Percentiles rank a stretch among this genome's conserved stretches.
phyloP scores from a whole-genome alignment of 2,888 invertebrate genomes.

The Aleiodes testaceus region DNA sequence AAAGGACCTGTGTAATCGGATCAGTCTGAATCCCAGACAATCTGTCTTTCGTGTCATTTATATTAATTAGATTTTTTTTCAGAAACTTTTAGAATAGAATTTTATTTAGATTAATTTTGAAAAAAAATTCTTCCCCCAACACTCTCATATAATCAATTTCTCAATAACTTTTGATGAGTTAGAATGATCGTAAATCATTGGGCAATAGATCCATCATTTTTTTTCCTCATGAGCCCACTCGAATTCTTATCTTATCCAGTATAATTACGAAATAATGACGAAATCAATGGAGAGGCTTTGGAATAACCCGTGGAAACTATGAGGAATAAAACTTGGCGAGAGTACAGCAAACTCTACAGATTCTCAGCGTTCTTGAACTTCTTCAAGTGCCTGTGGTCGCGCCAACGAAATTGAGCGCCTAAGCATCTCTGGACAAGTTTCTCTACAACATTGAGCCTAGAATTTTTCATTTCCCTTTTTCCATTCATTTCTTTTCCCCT shows the following conservation, averaged over 20 bases:
- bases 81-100: background rate
- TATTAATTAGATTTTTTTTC: too few relatives aligned
- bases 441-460: constrained; percentile 1
- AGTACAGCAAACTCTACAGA: constrained; percentile 16
- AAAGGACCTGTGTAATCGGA: constrained; percentile 33
- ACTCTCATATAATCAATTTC: constrained; percentile 27
- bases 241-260: too few relatives aligned
- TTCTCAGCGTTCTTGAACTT: constrained; percentile 40
- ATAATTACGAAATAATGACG: too few relatives aligned
- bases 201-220: constrained; percentile 47
- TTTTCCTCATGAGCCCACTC: constrained; percentile 32
- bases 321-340: background rate
- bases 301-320: background rate
- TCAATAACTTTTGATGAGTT: constrained; percentile 45
- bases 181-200: constrained; percentile 47
- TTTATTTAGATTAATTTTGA: too few relatives aligned
- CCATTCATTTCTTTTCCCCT: background rate
- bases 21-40: constrained; percentile 12
- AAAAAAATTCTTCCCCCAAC: too few relatives aligned
- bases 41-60: background rate
- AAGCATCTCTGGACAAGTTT: constrained; percentile 4
- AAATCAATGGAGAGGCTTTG: too few relatives aligned
- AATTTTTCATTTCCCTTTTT: constrained; percentile 21
- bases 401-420: constrained; percentile 21
- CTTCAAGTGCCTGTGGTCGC: constrained; percentile 41